Percentiles rank a stretch among this genome's conserved stretches.
Evolutionary conservation across 2,797 vertebrate genomes (phyloP).

Genomic region (Trematomus bernacchii): DNA sequence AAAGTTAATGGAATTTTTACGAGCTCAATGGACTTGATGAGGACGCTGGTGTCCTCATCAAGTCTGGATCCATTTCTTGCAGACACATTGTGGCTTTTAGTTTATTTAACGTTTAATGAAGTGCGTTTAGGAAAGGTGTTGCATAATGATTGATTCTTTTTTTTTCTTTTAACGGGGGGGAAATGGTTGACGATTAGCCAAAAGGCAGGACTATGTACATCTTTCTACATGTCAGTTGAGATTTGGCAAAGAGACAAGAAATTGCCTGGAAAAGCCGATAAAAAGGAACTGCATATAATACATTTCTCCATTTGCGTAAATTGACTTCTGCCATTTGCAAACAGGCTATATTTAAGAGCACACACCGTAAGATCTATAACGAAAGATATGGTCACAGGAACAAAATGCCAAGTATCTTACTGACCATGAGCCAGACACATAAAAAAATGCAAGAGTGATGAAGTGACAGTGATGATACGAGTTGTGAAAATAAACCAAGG

Average conservation of each 20-base stretch:
- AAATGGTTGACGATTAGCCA: constrained; percentile 25
- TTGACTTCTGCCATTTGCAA: neutral
- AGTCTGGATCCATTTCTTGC: constrained; percentile 65
- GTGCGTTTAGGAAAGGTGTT: constrained; percentile 39
- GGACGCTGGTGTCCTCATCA: constrained; percentile 61
- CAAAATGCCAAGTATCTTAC: neutral
- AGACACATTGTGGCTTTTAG: constrained; percentile 62
- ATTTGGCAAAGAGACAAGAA: constrained; percentile 29
- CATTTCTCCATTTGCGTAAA: constrained; percentile 20
- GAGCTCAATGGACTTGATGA: constrained; percentile 67
- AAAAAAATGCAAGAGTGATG: neutral
- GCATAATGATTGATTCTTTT: constrained; percentile 48
- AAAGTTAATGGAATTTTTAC: constrained; percentile 78
- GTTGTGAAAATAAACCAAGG: constrained; percentile 56
- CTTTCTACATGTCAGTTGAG: constrained; percentile 11
- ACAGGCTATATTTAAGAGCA: constrained; percentile 2
- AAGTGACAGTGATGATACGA: constrained; percentile 27
- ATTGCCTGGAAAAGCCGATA: neutral
- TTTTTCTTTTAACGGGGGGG: constrained; percentile 4
- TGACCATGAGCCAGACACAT: neutral
- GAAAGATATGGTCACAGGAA: neutral
- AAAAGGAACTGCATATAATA: constrained; percentile 5
- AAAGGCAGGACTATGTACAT: constrained; percentile 12
- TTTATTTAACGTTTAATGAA: constrained; percentile 72
- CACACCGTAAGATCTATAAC: neutral